Conservation (phyloP, 2,888 invertebrate genomes). For the Dryobota labecula region DNA sequence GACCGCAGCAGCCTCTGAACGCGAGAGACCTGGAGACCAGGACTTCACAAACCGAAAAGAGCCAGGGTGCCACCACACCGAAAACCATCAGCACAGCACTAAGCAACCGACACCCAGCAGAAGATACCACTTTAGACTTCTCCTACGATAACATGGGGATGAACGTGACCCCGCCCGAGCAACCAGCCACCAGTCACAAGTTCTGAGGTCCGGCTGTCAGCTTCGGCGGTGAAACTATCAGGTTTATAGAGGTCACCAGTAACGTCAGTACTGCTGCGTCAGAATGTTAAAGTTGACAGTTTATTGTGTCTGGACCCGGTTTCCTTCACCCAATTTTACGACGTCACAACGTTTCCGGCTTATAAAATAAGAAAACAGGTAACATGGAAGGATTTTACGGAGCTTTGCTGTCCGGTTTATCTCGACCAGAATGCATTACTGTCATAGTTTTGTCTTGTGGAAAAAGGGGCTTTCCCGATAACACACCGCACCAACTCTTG, state of each 20-base stretch:
- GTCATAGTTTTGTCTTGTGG: slow-evolving; percentile 6
- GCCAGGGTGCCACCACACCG: slow-evolving; percentile 90
- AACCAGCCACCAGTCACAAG: slow-evolving; percentile 80
- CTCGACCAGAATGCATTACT: slow-evolving; percentile 13
- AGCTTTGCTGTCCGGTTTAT: slow-evolving; percentile 1
- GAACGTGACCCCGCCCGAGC: slow-evolving; percentile 92
- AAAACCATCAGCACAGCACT: slow-evolving; percentile 93
- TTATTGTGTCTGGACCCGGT: slow-evolving; percentile 2
- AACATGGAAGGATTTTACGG: slow-evolving; percentile 24
- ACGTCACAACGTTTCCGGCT: slow-evolving; percentile 15
- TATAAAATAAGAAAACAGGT: slow-evolving; percentile 37
- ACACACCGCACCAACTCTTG: neutral
- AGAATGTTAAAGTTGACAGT: slow-evolving; percentile 35
- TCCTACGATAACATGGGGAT: slow-evolving; percentile 95
- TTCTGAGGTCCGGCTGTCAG: slow-evolving; percentile 78
- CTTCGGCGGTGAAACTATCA: slow-evolving; percentile 71
- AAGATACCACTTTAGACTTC: slow-evolving; percentile 94
- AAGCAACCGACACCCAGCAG: slow-evolving; percentile 93
- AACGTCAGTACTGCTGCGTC: slow-evolving; percentile 32
- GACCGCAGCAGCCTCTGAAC: slow-evolving; percentile 82
- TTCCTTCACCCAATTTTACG: slow-evolving; percentile 10
- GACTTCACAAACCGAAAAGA: slow-evolving; percentile 87
- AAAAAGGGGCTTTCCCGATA: neutral
- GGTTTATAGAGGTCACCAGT: slow-evolving; percentile 64
- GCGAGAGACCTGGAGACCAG: slow-evolving; percentile 82